These are phyloP conservation scores for Megaceryle maxima DNA, from an alignment of 2,113 vertebrate genomes.

Conservation along the genomic window DNA sequence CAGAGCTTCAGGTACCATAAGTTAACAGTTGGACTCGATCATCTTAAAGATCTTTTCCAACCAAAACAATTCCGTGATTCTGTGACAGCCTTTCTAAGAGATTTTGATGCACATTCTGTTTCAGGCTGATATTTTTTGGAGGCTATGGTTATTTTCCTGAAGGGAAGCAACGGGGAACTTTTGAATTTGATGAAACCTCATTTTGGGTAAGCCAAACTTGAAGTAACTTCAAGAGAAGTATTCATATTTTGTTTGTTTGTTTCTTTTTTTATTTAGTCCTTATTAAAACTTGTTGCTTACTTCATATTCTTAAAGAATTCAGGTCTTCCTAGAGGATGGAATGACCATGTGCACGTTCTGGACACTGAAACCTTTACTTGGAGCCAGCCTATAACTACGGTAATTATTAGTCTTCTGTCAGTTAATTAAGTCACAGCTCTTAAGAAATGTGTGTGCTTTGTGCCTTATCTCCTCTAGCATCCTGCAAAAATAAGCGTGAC, in stretches of 20 bases:
- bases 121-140: constrained; percentile 93
- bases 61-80: not conserved
- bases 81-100: not conserved
- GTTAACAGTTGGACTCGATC: not conserved
- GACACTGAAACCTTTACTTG: constrained; percentile 90
- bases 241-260: not conserved
- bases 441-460: accelerated
- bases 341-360: constrained; percentile 93
- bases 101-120: not conserved
- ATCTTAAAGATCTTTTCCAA: not conserved
- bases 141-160: constrained; percentile 93
- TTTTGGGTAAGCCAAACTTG: constrained; percentile 78
- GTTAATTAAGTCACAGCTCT: not conserved
- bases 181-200: constrained; percentile 93
- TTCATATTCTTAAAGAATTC: constrained; percentile 75
- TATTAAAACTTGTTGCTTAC: not conserved
- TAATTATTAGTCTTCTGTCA: constrained; percentile 46
- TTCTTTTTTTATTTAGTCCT: not conserved
- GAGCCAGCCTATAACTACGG: constrained; percentile 91
- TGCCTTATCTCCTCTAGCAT: not conserved
- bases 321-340: constrained; percentile 91
- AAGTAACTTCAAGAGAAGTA: not conserved
- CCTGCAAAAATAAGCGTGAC: not conserved
- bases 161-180: constrained; percentile 85
- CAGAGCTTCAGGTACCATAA: not conserved